These are phyloP conservation scores for Entomobrya proxima DNA, from an alignment of 2,888 invertebrate species.

Conservation along the genomic window DNA sequence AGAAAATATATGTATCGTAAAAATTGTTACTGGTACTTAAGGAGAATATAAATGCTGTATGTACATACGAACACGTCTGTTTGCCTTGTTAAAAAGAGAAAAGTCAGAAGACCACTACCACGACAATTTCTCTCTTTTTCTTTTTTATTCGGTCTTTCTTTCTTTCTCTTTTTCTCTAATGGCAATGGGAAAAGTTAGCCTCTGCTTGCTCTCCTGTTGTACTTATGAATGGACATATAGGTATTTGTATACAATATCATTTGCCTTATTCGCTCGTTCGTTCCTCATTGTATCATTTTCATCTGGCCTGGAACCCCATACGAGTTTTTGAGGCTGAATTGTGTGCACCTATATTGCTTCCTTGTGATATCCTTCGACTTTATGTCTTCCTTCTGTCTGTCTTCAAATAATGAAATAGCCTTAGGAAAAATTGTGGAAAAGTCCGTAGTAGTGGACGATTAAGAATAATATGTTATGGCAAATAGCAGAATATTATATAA, in stretches of 20 bases:
- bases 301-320: background rate
- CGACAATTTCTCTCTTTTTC: constrained; percentile 42
- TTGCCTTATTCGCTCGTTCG: background rate
- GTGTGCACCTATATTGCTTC: background rate
- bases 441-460: constrained; percentile 43
- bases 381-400: background rate
- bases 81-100: constrained; percentile 56
- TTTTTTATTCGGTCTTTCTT: background rate
- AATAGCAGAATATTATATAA: constrained; percentile 28
- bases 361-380: background rate
- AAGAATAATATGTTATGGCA: constrained; percentile 49
- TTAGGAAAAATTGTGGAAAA: constrained; percentile 57
- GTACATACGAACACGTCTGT: constrained; percentile 20
- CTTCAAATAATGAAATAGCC: constrained; percentile 48
- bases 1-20: background rate
- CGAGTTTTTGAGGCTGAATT: no score
- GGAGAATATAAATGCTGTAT: background rate
- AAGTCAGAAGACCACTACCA: constrained; percentile 54
- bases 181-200: constrained; percentile 60
- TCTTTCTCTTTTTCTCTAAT: constrained; percentile 47
- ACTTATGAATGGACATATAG: background rate
- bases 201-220: constrained; percentile 5
- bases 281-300: background rate
- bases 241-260: background rate
- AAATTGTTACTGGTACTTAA: background rate